Percentiles rank a stretch among this genome's conserved stretches.
These are phyloP conservation scores for Chaenogobius annularis DNA, from an alignment of 2,113 vertebrate genomes.

Conservation along the genomic window DNA sequence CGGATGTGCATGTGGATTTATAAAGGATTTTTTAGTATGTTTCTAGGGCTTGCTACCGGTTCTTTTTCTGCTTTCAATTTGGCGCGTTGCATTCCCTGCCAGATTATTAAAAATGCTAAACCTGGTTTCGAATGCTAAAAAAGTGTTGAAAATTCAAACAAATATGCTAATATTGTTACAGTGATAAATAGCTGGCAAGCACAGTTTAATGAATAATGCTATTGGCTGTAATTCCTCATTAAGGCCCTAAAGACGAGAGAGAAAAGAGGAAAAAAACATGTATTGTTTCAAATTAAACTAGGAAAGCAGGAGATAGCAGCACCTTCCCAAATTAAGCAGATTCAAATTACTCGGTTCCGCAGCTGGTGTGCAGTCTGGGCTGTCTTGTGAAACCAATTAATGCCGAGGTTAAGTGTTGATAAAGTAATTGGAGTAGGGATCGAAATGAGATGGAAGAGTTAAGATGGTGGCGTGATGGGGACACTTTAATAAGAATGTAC, in stretches of 20 bases:
- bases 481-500: constrained; percentile 17
- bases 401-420: constrained; percentile 55
- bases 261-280: constrained; percentile 50
- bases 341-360: constrained; percentile 56
- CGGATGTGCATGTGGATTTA: constrained; percentile 31
- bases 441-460: constrained; percentile 40
- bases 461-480: constrained; percentile 20
- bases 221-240: constrained; percentile 73
- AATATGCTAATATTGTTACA: constrained; percentile 69
- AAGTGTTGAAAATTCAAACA: constrained; percentile 64
- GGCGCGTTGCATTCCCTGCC: constrained; percentile 51
- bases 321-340: constrained; percentile 64
- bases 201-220: constrained; percentile 70
- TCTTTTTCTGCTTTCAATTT: constrained; percentile 66
- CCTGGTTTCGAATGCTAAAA: constrained; percentile 54
- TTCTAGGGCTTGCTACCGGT: constrained; percentile 71
- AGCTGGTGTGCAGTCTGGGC: constrained; percentile 61
- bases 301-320: constrained; percentile 55
- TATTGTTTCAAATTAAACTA: constrained; percentile 65
- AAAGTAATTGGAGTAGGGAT: constrained; percentile 50
- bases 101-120: constrained; percentile 71
- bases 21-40: constrained; percentile 61
- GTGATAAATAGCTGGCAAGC: constrained; percentile 70
- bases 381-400: constrained; percentile 62
- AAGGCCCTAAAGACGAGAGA: constrained; percentile 56